These are phyloP conservation scores for Ptilorrhoa leucosticta DNA, from an alignment of 2,113 vertebrate species.

Conservation along the genomic window DNA sequence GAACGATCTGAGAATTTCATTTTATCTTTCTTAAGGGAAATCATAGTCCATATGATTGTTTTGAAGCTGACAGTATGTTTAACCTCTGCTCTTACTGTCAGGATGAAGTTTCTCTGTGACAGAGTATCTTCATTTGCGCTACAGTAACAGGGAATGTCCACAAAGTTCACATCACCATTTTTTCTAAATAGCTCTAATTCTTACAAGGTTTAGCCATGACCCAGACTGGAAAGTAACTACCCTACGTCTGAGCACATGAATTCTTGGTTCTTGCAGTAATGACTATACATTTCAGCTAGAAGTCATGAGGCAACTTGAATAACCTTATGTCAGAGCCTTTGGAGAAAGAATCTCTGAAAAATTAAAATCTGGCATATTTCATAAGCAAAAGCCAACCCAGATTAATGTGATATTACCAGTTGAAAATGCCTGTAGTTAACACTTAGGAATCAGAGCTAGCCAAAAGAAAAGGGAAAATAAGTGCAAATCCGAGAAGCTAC, in stretches of 20 bases:
- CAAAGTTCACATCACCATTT: neutral
- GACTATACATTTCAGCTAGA: neutral
- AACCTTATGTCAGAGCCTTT: neutral
- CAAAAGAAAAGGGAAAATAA: neutral
- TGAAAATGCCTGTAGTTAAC: neutral
- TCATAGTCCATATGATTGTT: neutral
- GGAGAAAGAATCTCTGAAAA: neutral
- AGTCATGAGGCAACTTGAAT: neutral
- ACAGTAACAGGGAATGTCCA: neutral
- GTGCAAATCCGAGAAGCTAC: neutral
- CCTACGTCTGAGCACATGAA: neutral
- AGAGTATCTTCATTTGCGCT: neutral
- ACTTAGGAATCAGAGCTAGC: neutral
- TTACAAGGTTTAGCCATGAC: neutral
- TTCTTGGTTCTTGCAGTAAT: neutral
- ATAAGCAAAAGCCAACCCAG: neutral
- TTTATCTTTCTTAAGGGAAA: neutral
- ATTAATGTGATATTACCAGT: neutral
- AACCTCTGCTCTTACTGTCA: neutral
- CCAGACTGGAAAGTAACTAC: neutral
- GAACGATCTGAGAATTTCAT: neutral
- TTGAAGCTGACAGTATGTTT: neutral
- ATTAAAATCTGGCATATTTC: neutral
- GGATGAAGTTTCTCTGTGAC: neutral
- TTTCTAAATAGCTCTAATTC: neutral